Percentiles rank a stretch among this genome's conserved stretches.
Conservation (phyloP, 53 echinoderm and acorn worm genomes). For the Crossaster papposus region DNA sequence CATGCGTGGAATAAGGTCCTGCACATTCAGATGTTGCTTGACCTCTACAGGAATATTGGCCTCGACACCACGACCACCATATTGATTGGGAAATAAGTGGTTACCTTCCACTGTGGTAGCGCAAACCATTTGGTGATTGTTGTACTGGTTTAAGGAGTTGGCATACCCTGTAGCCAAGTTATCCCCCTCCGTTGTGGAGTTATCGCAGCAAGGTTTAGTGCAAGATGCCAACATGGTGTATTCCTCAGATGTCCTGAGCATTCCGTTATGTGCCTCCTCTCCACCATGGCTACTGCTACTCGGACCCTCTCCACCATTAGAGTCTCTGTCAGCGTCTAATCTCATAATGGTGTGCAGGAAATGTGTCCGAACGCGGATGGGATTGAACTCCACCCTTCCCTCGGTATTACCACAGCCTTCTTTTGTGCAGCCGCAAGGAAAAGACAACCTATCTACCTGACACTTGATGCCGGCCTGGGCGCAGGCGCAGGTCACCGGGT, state of each 20-base stretch:
- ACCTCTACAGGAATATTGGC: conserved; percentile 78
- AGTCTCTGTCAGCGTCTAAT: conserved; percentile 69
- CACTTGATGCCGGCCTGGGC: conserved; percentile 93
- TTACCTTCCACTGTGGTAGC: conserved; percentile 63
- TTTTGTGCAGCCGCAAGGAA: conserved; percentile 94
- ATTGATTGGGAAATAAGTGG: conserved; percentile 9
- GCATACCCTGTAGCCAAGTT: conserved; percentile 18
- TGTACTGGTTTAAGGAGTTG: conserved; percentile 28
- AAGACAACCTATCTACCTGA: conserved; percentile 92
- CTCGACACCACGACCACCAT: conserved; percentile 62
- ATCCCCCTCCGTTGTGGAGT: conserved; percentile 25
- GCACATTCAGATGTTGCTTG: conserved; percentile 66
- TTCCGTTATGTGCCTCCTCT: not conserved
- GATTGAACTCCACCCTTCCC: conserved; percentile 96
- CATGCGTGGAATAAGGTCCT: conserved; percentile 80
- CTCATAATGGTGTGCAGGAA: conserved; percentile 90
- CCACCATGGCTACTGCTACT: conserved; percentile 33
- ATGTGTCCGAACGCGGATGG: conserved; percentile 87
- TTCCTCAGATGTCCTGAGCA: conserved; percentile 19
- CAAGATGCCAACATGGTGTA: conserved; percentile 53
- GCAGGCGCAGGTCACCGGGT: conserved; percentile 89
- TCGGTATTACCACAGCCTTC: conserved; percentile 84
- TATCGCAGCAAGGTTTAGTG: conserved; percentile 55
- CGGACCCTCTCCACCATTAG: conserved; percentile 30
- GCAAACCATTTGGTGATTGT: conserved; percentile 53